These are phyloP conservation scores for Ophion costatus DNA, from an alignment of 2,888 invertebrate species.

Conservation along the genomic window DNA sequence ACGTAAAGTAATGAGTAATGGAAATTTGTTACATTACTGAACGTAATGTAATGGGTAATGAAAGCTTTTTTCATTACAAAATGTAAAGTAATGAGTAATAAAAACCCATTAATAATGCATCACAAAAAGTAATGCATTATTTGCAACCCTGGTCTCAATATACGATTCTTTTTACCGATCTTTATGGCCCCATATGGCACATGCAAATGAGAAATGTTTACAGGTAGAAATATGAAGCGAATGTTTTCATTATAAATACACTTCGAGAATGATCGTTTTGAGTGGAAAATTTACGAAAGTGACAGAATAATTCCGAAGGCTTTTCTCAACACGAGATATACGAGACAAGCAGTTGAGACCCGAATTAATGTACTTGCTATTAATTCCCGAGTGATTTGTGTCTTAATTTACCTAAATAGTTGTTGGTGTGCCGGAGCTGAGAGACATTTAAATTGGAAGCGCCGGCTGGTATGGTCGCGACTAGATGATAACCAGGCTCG, in stretches of 20 bases:
- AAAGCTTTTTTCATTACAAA: too few relatives aligned
- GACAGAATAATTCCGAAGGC: not conserved
- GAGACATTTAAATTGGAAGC: constrained; percentile 94
- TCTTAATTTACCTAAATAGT: constrained; percentile 90
- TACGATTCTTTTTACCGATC: not conserved
- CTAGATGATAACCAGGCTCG: constrained; percentile 92
- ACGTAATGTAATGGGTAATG: too few relatives aligned
- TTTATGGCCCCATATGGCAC: not conserved
- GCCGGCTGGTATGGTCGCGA: constrained; percentile 93
- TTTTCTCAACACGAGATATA: constrained; percentile 6
- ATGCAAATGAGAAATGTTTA: not conserved
- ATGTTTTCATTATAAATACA: not conserved
- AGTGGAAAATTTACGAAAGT: constrained; percentile 15
- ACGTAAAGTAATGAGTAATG: too few relatives aligned
- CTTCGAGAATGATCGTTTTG: not conserved
- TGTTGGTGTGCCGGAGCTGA: constrained; percentile 92
- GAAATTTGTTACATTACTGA: too few relatives aligned
- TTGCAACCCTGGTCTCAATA: not conserved
- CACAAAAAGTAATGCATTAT: too few relatives aligned
- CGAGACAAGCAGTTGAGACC: constrained; percentile 11
- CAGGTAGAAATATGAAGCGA: not conserved
- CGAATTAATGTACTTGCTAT: constrained; percentile 29
- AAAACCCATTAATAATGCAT: too few relatives aligned
- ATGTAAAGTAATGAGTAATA: too few relatives aligned
- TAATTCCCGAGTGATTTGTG: constrained; percentile 34